A percentile compares a stretch with the other conserved stretches of the same genome.
Conservation (phyloP, 2,888 invertebrate species). For the Dolichopus griseipennis region DNA sequence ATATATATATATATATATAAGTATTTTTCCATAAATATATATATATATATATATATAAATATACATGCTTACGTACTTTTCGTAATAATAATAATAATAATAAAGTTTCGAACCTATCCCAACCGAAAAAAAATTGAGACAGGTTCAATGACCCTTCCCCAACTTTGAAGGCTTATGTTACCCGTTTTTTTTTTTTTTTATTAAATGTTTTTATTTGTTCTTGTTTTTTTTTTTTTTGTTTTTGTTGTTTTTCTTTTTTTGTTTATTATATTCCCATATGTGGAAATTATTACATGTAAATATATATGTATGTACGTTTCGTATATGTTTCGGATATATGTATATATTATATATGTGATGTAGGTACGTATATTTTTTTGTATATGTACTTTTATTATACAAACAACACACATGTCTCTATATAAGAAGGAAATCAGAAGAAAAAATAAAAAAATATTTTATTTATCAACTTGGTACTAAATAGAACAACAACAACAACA, state of each 20-base stretch:
- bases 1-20: background rate
- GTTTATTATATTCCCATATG: slow-evolving; percentile 8
- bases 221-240: background rate
- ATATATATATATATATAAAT: background rate
- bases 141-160: slow-evolving; percentile 26
- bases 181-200: background rate
- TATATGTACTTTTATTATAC: slow-evolving; percentile 10
- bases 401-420: slow-evolving; percentile 18
- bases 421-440: slow-evolving; percentile 16
- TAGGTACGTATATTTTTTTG: slow-evolving; percentile 20
- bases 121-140: slow-evolving; percentile 29
- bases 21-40: too few relatives aligned
- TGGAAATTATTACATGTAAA: slow-evolving; percentile 11
- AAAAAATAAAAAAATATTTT: slow-evolving; percentile 15
- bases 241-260: background rate
- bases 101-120: slow-evolving; percentile 27
- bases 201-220: too few relatives aligned
- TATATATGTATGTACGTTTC: slow-evolving; percentile 14
- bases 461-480: slow-evolving; percentile 12
- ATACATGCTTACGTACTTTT: background rate
- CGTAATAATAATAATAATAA: background rate
- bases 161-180: slow-evolving; percentile 26
- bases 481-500: slow-evolving; percentile 8
- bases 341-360: slow-evolving; percentile 12
- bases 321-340: slow-evolving; percentile 14